These are phyloP conservation scores for Leucoraja ocellata DNA, from an alignment of 2,797 vertebrate species.

Conservation along the genomic window DNA sequence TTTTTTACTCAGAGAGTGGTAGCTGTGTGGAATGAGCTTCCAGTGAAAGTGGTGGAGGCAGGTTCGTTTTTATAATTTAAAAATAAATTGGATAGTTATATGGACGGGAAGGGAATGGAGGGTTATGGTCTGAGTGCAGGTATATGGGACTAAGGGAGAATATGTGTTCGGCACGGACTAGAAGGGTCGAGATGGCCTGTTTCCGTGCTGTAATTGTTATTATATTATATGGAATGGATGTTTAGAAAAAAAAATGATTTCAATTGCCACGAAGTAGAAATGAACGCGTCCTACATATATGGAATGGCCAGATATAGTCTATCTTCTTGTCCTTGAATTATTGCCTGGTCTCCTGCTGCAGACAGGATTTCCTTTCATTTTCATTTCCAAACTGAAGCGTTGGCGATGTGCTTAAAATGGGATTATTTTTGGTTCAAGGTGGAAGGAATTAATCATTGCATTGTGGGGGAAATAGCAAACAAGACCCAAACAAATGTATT, in stretches of 20 bases:
- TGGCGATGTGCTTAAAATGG: background rate
- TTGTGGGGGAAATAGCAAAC: background rate
- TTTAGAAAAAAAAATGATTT: background rate
- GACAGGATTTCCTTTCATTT: background rate
- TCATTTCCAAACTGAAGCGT: background rate
- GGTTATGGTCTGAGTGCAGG: no score
- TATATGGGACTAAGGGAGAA: no score
- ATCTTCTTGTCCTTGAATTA: background rate
- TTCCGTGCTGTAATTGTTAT: no score
- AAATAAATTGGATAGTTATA: no score
- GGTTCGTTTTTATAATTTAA: no score
- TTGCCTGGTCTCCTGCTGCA: background rate
- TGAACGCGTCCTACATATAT: background rate
- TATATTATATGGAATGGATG: background rate
- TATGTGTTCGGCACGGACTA: no score
- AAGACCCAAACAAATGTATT: background rate
- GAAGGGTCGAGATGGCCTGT: no score
- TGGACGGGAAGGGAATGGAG: no score
- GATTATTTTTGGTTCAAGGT: background rate
- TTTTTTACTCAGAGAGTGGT: no score
- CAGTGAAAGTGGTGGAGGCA: no score
- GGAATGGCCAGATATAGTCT: background rate
- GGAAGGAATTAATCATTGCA: background rate
- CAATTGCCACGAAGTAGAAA: background rate
- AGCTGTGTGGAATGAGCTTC: no score